Conservation (phyloP, 2,888 invertebrate genomes). For the Trichogramma evanescens region DNA sequence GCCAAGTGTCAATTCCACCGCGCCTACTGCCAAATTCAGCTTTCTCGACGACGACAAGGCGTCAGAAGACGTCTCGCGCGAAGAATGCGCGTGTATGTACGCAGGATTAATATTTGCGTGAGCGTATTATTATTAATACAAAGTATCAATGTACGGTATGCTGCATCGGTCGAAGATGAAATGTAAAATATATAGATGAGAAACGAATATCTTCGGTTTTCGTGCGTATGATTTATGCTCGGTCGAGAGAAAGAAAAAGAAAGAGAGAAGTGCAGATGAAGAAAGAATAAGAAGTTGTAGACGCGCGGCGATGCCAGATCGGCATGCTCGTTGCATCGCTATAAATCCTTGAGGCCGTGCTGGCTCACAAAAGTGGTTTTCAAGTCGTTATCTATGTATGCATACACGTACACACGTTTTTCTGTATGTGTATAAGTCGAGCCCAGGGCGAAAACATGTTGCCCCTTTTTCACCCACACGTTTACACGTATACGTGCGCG, state of each 20-base stretch:
- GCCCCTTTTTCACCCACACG: not conserved
- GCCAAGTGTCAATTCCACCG: conserved; percentile 21
- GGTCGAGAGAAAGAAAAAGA: not conserved
- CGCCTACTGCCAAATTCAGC: conserved; percentile 10
- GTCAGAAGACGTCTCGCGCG: conserved; percentile 37
- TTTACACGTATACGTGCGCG: not conserved
- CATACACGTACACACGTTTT: conserved; percentile 29
- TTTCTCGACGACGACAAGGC: not conserved
- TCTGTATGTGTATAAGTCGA: no score
- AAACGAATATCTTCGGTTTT: no score
- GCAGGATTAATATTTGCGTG: conserved; percentile 42
- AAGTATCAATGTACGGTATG: conserved; percentile 37
- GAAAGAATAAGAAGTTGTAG: conserved; percentile 2
- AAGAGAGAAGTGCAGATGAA: conserved; percentile 3
- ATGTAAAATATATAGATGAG: no score
- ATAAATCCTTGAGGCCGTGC: conserved; percentile 41
- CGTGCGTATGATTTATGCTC: not conserved
- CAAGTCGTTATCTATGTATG: conserved; percentile 45
- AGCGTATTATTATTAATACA: conserved; percentile 9
- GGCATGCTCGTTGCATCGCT: conserved; percentile 41
- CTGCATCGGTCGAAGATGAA: conserved; percentile 24
- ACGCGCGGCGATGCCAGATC: conserved; percentile 33
- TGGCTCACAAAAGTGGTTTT: conserved; percentile 44
- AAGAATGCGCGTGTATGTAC: conserved; percentile 32
- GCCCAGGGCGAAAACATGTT: no score